A percentile compares a stretch with the other conserved stretches of the same genome.
These are phyloP conservation scores for Clarias pachynema DNA, from an alignment of 2,797 vertebrate species.

Conservation along the genomic window DNA sequence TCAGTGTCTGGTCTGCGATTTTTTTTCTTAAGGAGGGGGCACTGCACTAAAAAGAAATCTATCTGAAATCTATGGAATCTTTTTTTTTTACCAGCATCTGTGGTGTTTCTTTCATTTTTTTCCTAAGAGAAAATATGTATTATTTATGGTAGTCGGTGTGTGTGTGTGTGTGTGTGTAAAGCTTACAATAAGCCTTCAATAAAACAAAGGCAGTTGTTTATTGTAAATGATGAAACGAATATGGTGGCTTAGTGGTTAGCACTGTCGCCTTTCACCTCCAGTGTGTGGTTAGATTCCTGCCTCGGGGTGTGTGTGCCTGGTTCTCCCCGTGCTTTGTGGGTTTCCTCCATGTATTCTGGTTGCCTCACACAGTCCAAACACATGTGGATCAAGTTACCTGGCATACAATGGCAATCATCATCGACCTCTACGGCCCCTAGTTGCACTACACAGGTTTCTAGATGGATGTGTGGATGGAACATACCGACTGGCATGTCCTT, in stretches of 20 bases:
- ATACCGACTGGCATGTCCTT: not conserved
- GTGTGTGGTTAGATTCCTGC: no score
- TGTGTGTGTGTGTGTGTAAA: not conserved
- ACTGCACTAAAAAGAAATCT: slow-evolving; percentile 41
- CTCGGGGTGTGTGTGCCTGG: no score
- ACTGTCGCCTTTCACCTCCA: no score
- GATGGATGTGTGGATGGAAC: not conserved
- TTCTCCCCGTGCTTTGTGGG: no score
- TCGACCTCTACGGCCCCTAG: no score
- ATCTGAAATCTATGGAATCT: slow-evolving; percentile 22
- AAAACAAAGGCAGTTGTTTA: slow-evolving; percentile 3
- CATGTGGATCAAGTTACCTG: no score
- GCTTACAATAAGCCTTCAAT: not conserved
- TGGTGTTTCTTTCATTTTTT: not conserved
- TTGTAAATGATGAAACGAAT: not conserved
- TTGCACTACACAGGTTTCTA: no score
- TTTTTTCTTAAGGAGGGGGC: slow-evolving; percentile 41
- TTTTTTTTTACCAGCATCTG: not conserved
- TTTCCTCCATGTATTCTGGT: no score
- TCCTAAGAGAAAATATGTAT: not conserved
- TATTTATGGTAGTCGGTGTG: not conserved
- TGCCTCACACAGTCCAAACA: no score
- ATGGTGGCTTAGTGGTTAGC: no score
- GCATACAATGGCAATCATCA: no score
- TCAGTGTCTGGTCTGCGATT: slow-evolving; percentile 62